A percentile compares a stretch with the other conserved stretches of the same genome.
Conservation (phyloP, 2,888 invertebrate genomes). For the Andrena praecox region DNA sequence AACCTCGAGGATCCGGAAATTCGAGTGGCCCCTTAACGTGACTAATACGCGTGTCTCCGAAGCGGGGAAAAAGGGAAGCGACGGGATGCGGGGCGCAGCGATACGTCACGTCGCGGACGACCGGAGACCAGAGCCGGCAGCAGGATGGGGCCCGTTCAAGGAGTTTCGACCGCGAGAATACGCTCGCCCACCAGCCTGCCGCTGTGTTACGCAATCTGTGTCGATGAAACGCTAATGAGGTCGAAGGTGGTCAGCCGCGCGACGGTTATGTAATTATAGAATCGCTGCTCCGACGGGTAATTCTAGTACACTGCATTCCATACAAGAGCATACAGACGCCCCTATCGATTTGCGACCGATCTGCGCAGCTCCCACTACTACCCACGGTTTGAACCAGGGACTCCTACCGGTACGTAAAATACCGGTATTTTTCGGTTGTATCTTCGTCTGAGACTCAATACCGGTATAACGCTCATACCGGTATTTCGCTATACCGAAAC, state of each 20-base stretch:
- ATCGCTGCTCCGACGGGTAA: conserved; percentile 34
- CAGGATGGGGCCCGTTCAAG: conserved; percentile 4
- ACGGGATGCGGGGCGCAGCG: conserved; percentile 15
- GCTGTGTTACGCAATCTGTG: background rate
- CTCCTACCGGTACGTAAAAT: too few species aligned
- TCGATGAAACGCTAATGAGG: conserved; percentile 8
- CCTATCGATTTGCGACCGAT: too few species aligned
- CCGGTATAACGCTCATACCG: too few species aligned
- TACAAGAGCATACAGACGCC: too few species aligned
- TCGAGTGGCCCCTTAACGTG: conserved; percentile 63
- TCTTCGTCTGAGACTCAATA: too few species aligned
- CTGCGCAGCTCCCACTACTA: too few species aligned
- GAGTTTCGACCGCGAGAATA: background rate
- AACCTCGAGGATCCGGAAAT: conserved; percentile 66
- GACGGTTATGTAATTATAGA: conserved; percentile 33
- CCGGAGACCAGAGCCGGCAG: background rate
- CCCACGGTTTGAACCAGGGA: too few species aligned
- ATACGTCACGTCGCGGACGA: conserved; percentile 23
- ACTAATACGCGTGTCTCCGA: conserved; percentile 42
- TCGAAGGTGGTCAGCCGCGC: background rate
- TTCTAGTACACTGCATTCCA: too few species aligned
- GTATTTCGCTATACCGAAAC: too few species aligned
- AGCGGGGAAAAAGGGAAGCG: background rate
- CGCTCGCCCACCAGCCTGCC: background rate
- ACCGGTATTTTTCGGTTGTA: too few species aligned